Percentiles rank a stretch among this genome's conserved stretches.
phyloP scores from a whole-genome alignment of 2,797 vertebrate genomes.

The Microhierax caerulescens region DNA sequence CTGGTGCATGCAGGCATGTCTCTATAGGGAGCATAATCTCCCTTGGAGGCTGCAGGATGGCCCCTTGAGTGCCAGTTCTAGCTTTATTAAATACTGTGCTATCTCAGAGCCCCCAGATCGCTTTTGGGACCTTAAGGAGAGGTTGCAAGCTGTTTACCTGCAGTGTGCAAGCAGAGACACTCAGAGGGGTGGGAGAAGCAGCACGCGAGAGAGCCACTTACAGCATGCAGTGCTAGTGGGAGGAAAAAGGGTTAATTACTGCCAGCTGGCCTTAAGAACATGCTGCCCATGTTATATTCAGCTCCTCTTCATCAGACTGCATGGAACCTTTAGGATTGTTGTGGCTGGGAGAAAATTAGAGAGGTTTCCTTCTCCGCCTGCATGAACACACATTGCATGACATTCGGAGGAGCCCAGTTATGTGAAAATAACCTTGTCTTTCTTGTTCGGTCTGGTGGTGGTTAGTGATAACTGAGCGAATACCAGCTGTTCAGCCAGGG shows the following conservation, averaged over 20 bases:
- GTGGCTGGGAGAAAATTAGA: neutral
- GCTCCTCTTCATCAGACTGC: neutral
- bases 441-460: neutral
- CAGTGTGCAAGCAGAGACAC: neutral
- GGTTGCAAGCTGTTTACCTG: neutral
- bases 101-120: neutral
- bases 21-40: neutral
- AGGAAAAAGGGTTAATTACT: neutral
- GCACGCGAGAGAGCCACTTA: neutral
- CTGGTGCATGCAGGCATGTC: neutral
- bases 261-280: neutral
- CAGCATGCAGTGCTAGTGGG: neutral
- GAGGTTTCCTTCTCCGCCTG: neutral
- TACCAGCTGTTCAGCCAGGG: neutral
- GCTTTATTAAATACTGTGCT: neutral
- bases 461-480: neutral
- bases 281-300: neutral
- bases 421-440: neutral
- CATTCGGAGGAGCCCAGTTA: neutral
- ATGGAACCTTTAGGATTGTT: neutral
- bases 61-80: neutral
- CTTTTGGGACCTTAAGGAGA: neutral
- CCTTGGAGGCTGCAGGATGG: neutral
- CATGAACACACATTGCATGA: rapidly evolving
- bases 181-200: neutral